These are phyloP conservation scores for Tanytarsus gracilentus DNA, from an alignment of 2,888 invertebrate genomes.

Conservation along the genomic window DNA sequence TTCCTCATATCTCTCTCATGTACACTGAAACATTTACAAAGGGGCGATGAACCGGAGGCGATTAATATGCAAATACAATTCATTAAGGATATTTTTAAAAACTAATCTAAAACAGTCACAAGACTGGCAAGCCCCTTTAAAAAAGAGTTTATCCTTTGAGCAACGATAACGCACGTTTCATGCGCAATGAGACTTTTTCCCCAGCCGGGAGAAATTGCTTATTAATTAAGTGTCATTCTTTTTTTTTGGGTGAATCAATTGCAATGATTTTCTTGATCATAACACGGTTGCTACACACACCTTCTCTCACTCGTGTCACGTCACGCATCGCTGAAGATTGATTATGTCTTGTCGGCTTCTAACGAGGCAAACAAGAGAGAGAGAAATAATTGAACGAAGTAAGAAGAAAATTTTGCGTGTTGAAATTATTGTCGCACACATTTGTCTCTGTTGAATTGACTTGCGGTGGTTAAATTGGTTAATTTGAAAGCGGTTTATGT, in stretches of 20 bases:
- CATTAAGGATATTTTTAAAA: slow-evolving; percentile 14
- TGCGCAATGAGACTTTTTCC: too few relatives aligned
- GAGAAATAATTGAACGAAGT: neutral
- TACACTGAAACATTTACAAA: neutral
- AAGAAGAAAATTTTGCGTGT: too few relatives aligned
- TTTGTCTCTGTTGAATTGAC: too few relatives aligned
- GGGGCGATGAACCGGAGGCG: neutral
- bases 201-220: too few relatives aligned
- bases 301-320: neutral
- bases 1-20: neutral
- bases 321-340: slow-evolving; percentile 12
- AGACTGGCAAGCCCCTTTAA: neutral
- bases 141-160: neutral
- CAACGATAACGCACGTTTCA: slow-evolving; percentile 12
- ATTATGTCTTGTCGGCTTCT: too few relatives aligned
- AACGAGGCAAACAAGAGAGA: too few relatives aligned
- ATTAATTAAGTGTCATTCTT: too few relatives aligned
- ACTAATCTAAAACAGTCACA: neutral
- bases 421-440: too few relatives aligned
- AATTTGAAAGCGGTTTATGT: too few relatives aligned
- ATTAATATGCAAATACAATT: slow-evolving; percentile 4
- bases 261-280: too few relatives aligned
- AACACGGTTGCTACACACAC: too few relatives aligned
- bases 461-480: too few relatives aligned
- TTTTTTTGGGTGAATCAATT: neutral